A percentile compares a stretch with the other conserved stretches of the same genome.
Conservation (phyloP, 2,797 vertebrate species). For the Danio jaintianensis region DNA sequence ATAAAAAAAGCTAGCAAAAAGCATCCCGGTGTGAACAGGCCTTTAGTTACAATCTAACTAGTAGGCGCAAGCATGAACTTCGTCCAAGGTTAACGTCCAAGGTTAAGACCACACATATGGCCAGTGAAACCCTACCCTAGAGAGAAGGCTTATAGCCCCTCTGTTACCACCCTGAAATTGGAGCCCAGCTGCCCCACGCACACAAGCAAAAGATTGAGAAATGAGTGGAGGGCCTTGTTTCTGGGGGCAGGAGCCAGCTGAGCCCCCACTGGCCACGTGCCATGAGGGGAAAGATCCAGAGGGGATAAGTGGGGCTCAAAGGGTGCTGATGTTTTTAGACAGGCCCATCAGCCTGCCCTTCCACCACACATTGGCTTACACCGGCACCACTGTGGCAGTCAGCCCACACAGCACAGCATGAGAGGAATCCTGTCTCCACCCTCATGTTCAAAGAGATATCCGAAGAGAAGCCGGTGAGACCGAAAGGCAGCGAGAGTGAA, state of each 20-base stretch:
- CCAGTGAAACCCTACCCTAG: not conserved
- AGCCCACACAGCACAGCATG: slow-evolving; percentile 46
- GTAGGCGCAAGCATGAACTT: not conserved
- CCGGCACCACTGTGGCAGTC: slow-evolving; percentile 32
- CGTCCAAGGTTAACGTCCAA: too few species aligned
- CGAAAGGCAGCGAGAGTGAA: slow-evolving; percentile 14
- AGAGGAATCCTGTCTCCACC: slow-evolving; percentile 39
- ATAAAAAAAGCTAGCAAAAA: too few species aligned
- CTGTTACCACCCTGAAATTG: slow-evolving; percentile 38
- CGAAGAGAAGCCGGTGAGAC: slow-evolving; percentile 30
- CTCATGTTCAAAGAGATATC: slow-evolving; percentile 51
- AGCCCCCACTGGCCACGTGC: not conserved
- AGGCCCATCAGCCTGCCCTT: slow-evolving; percentile 58
- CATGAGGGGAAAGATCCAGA: slow-evolving; percentile 11
- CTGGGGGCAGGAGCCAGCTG: slow-evolving; percentile 8
- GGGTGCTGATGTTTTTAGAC: slow-evolving; percentile 52
- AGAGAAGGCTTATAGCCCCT: slow-evolving; percentile 17
- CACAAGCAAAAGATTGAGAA: not conserved
- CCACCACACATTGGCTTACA: slow-evolving; percentile 35
- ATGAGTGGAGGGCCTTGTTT: not conserved
- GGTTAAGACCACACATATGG: not conserved
- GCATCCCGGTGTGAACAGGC: too few species aligned
- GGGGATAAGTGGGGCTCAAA: slow-evolving; percentile 7
- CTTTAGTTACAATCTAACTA: not conserved
- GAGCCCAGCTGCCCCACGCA: slow-evolving; percentile 36